Evolutionary conservation across 1,140 invertebrate genomes (phyloP), one percentile per base, ranked within the genome.

Genomic region (Galleria mellonella): DNA sequence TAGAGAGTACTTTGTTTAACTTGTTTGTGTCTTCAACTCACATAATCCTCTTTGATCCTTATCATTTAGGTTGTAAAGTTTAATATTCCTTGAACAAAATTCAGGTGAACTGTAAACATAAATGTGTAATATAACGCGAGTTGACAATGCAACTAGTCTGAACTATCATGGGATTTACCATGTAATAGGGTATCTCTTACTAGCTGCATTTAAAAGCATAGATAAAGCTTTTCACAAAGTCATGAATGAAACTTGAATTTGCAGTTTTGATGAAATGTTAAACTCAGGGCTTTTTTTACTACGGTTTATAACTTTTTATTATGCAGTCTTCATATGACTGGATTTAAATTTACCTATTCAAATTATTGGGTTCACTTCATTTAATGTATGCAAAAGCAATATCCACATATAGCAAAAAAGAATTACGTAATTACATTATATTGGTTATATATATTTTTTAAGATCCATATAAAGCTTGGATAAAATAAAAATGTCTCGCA

Each of bases 141-240:
- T 75, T 75, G 71, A 77, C 74, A 73, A 69, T 79, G 69, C 74
- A 68, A 71, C 76, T 77, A 76, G 68, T 71, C 64, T 63, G 47
- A 72, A 77, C 77, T 77, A 73, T 67, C 75, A 72, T 68, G 77
- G 77, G 77, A 82, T 77, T 75, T 77, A 62, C 48, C 38, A 48
- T 63, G 65, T 74, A 75, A 74, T 74, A 64, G 72, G 61, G 72
- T 71, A 68, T 69, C 51, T 51, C 56, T 65, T 69, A 62, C 56
- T 33, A 42, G 59, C 53, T 52, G 63, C 52, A 51, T 64, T 76
- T 76, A 66, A 62, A 71, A 65, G 52, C 47, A 61, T 11, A 50
- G 67, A 71, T 76, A 79, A 65, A 56, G 46, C 46, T 46, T 43
- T 57, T 32, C 56, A 59, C 41, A 62, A 65, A 69, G 52, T 60